Conservation (phyloP, 30 jellyfish, hydroid and myxozoan species). For the Nemopilema nomurai region DNA sequence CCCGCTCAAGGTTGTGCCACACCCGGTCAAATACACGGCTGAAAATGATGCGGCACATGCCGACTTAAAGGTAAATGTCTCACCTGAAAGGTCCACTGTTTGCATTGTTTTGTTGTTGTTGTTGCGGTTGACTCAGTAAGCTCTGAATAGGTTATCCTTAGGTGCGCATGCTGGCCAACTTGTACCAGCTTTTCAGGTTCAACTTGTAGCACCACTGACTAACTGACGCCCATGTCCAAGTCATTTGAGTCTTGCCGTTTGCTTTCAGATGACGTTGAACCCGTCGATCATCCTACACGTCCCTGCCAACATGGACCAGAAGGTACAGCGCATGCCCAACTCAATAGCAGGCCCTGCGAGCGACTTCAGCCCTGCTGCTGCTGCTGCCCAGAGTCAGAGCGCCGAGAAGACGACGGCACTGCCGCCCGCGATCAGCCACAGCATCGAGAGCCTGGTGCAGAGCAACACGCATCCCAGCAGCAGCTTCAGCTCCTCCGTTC, state of each 20-base stretch:
- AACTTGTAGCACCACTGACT: too few species aligned
- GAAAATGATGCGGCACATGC: constrained; percentile 30
- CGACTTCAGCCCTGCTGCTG: constrained; percentile 16
- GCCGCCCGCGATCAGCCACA: constrained; percentile 22
- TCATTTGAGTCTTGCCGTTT: background rate
- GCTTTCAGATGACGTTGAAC: constrained; percentile 42
- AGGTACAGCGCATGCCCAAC: constrained; percentile 46
- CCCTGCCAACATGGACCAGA: constrained; percentile 66
- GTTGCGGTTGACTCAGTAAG: too few species aligned
- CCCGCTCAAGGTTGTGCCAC: constrained; percentile 64
- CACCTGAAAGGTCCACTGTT: too few species aligned
- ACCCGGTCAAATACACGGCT: constrained; percentile 29
- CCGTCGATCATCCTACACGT: constrained; percentile 58
- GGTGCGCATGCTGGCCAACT: too few species aligned
- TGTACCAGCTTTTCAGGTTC: too few species aligned
- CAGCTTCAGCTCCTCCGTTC: constrained; percentile 6
- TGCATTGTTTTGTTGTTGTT: background rate
- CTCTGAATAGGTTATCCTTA: too few species aligned
- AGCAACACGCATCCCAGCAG: constrained; percentile 22
- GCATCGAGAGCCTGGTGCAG: constrained; percentile 45
- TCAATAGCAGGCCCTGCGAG: constrained; percentile 11
- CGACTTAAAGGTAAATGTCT: constrained; percentile 34
- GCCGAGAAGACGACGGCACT: constrained; percentile 16
- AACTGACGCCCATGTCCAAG: too few species aligned
- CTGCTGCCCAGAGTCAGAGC: background rate